Conservation (phyloP, 1,140 invertebrate genomes). For the Helicoverpa zea region DNA sequence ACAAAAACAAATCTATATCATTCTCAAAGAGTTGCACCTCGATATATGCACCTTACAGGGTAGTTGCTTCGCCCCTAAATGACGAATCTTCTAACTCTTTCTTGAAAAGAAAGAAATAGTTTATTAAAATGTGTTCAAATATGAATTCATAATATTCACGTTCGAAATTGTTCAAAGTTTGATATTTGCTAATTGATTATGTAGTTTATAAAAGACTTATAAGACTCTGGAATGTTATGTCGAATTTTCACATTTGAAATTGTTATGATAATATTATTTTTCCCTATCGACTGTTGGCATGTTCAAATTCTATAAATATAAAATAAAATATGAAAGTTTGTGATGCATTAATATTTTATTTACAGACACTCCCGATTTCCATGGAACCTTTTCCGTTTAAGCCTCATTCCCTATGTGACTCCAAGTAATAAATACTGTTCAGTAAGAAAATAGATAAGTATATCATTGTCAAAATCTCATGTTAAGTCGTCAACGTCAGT, state of each 20-base stretch:
- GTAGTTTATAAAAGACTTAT: slow-evolving; percentile 36
- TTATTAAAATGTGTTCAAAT: slow-evolving; percentile 38
- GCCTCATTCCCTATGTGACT: neutral
- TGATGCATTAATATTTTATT: slow-evolving; percentile 27
- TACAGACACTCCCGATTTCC: slow-evolving; percentile 34
- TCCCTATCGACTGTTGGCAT: slow-evolving; percentile 52
- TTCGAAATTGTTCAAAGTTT: slow-evolving; percentile 22
- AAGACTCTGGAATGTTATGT: slow-evolving; percentile 41
- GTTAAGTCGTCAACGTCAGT: slow-evolving; percentile 10
- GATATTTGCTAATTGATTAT: slow-evolving; percentile 12
- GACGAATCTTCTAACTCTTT: slow-evolving; percentile 59
- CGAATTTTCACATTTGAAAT: slow-evolving; percentile 46
- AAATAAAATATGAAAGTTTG: slow-evolving; percentile 32
- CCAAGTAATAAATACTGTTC: slow-evolving; percentile 11
- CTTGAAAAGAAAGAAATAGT: slow-evolving; percentile 56
- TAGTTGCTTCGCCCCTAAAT: slow-evolving; percentile 72
- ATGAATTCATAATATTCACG: neutral
- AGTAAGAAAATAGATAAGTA: neutral
- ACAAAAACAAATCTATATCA: slow-evolving; percentile 71
- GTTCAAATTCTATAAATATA: slow-evolving; percentile 60
- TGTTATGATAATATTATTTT: slow-evolving; percentile 51
- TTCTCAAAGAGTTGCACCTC: slow-evolving; percentile 80
- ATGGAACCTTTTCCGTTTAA: neutral
- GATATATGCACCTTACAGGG: slow-evolving; percentile 76
- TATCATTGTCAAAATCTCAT: neutral